Conservation (phyloP, 2,113 vertebrate genomes). For the Tragelaphus buxtoni region DNA sequence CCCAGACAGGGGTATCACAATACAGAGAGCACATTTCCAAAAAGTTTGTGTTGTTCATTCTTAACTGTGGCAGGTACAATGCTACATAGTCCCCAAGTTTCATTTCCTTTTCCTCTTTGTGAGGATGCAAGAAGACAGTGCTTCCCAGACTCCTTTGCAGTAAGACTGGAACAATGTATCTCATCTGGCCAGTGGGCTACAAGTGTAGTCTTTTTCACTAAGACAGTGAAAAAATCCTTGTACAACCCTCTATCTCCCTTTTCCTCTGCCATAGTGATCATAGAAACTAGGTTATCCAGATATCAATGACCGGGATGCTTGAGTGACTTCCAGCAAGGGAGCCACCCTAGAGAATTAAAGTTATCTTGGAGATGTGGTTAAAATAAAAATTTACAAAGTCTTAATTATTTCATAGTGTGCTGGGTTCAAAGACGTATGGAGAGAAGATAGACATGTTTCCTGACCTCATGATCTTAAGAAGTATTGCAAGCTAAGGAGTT, state of each 20-base stretch:
- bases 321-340: not conserved
- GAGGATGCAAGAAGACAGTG: not conserved
- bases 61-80: not conserved
- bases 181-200: not conserved
- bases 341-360: not conserved
- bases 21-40: not conserved
- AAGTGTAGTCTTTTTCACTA: not conserved
- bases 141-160: not conserved
- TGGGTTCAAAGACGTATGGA: not conserved
- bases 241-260: not conserved
- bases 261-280: not conserved
- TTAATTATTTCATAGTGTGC: not conserved
- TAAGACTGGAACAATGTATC: not conserved
- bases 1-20: not conserved
- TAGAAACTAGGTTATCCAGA: not conserved
- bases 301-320: not conserved
- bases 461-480: not conserved
- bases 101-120: not conserved
- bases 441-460: not conserved
- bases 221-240: not conserved
- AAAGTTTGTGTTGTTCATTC: not conserved
- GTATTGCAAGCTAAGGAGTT: constrained; percentile 14
- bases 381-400: not conserved
- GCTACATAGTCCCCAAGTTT: not conserved
- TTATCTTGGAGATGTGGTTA: not conserved